Percentiles rank a stretch among this genome's conserved stretches.
phyloP scores from a whole-genome alignment of 1,140 invertebrate genomes.

The Formica exsecta region DNA sequence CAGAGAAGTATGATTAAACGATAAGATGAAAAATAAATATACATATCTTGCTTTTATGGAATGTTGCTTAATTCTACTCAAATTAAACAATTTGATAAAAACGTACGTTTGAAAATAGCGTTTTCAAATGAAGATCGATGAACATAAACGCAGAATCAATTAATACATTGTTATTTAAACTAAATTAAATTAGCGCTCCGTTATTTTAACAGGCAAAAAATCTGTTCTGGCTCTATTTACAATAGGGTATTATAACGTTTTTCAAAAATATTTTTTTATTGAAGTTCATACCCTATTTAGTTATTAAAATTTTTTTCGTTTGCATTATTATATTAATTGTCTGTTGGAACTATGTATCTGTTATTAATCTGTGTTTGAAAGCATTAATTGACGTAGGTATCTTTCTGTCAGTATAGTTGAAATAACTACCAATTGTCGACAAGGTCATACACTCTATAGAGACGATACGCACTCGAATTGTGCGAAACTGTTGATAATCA shows the following conservation, averaged over 20 bases:
- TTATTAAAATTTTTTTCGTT: too few species aligned
- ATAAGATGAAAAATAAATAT: neutral
- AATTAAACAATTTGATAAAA: slow-evolving; percentile 4
- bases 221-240: neutral
- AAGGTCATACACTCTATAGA: neutral
- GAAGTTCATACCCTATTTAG: too few species aligned
- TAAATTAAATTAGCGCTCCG: neutral
- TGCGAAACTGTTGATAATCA: neutral
- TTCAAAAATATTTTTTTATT: too few species aligned
- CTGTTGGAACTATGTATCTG: too few species aligned
- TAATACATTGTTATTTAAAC: too few species aligned
- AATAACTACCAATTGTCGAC: neutral
- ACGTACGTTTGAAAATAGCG: too few species aligned
- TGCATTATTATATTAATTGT: too few species aligned
- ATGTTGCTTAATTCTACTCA: neutral
- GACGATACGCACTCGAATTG: neutral
- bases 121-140: too few species aligned
- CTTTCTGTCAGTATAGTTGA: neutral
- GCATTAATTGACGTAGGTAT: neutral
- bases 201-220: neutral
- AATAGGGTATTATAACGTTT: too few species aligned
- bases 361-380: too few species aligned
- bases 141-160: neutral
- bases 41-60: neutral
- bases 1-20: neutral